Evolutionary conservation across 2,797 vertebrate genomes (phyloP).

Genomic region (Tympanoctomys barrerae): DNA sequence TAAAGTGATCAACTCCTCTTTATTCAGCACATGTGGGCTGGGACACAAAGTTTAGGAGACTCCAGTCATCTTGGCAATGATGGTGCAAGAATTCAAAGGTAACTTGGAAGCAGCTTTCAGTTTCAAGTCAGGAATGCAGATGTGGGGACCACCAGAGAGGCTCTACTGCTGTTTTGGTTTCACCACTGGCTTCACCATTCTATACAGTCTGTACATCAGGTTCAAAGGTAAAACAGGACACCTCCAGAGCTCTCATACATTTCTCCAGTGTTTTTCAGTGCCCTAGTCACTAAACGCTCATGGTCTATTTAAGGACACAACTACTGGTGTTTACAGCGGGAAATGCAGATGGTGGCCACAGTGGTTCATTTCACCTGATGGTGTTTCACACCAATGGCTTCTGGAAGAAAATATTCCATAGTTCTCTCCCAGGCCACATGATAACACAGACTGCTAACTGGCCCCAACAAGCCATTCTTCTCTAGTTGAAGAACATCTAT

Average conservation of each 20-base stretch:
- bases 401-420: neutral
- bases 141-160: neutral
- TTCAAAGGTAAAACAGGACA: neutral
- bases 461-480: neutral
- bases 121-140: neutral
- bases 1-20: neutral
- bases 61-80: neutral
- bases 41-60: accelerated
- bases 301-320: neutral
- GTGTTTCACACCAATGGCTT: neutral
- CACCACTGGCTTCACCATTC: neutral
- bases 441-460: neutral
- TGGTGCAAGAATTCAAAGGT: neutral
- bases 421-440: neutral
- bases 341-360: neutral
- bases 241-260: too few species aligned
- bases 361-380: neutral
- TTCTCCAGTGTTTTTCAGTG: neutral
- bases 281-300: neutral
- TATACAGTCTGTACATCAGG: neutral
- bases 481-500: neutral
- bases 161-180: neutral
- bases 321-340: neutral
- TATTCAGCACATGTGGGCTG: neutral
- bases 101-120: neutral